A percentile compares a stretch with the other conserved stretches of the same genome.
Conservation (phyloP, 1,140 invertebrate species). For the Drosophila nigromelanica region DNA sequence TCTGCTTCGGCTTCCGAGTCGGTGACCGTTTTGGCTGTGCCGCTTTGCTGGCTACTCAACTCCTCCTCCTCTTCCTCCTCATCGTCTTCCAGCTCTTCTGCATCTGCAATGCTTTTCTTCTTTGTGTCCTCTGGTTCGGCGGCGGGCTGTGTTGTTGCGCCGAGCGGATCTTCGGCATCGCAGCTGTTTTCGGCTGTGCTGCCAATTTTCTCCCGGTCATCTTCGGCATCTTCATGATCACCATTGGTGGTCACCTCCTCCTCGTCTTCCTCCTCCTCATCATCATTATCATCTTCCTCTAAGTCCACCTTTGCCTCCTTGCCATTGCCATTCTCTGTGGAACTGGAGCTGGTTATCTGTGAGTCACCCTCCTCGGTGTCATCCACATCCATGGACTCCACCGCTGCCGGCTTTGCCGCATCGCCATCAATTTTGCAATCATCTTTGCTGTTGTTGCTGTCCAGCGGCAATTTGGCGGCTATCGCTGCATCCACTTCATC, state of each 20-base stretch:
- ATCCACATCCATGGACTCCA: constrained; percentile 54
- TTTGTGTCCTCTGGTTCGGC: constrained; percentile 28
- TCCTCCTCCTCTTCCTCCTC: constrained; percentile 42
- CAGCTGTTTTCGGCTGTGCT: constrained; percentile 72
- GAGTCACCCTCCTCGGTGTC: constrained; percentile 64
- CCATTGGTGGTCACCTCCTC: constrained; percentile 74
- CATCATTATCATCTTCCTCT: constrained; percentile 48
- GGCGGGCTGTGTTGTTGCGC: constrained; percentile 42
- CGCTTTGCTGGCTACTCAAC: constrained; percentile 50
- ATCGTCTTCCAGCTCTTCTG: constrained; percentile 43
- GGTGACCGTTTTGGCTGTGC: constrained; percentile 45
- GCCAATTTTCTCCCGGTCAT: constrained; percentile 76
- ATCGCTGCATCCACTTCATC: constrained; percentile 19
- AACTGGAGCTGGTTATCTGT: constrained; percentile 70
- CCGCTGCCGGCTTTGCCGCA: constrained; percentile 7
- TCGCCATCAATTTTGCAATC: constrained; percentile 14
- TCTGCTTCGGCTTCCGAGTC: constrained; percentile 35
- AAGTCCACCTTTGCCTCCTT: constrained; percentile 50
- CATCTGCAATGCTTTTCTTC: constrained; percentile 40
- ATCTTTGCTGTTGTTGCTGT: constrained; percentile 34
- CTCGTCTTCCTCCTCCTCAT: constrained; percentile 53
- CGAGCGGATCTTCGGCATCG: constrained; percentile 71
- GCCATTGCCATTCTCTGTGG: constrained; percentile 54
- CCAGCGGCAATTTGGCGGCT: constrained; percentile 18
- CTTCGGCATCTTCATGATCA: constrained; percentile 61